phyloP scores from a whole-genome alignment of 1,140 invertebrate genomes.

The Copidosoma floridanum region DNA sequence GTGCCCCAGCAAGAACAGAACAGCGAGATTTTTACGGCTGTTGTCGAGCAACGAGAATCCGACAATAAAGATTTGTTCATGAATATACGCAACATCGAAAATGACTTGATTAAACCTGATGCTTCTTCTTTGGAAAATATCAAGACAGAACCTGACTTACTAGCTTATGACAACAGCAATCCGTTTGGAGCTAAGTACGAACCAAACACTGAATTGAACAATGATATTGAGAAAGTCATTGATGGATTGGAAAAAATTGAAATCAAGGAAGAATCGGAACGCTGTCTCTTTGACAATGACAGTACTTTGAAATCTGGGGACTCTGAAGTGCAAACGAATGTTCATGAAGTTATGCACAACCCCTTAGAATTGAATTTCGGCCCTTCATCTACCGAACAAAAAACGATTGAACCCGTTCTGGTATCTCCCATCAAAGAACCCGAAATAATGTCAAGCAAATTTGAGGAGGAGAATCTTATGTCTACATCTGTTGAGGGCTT shows the following conservation, averaged over 20 bases:
- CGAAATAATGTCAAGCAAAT: conserved; percentile 16
- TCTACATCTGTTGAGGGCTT: not conserved
- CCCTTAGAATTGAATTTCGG: conserved; percentile 22
- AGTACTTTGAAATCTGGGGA: not conserved
- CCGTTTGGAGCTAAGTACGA: conserved; percentile 8
- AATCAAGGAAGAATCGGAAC: not conserved
- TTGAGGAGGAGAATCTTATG: conserved; percentile 21
- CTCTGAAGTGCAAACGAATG: not conserved
- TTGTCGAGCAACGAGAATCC: conserved; percentile 7
- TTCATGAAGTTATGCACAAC: conserved; percentile 19
- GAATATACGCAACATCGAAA: conserved; percentile 14
- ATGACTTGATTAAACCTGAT: not conserved
- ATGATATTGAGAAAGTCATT: not conserved
- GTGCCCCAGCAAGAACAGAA: conserved; percentile 6
- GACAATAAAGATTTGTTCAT: conserved; percentile 21
- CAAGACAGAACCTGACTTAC: not conserved
- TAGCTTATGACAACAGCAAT: conserved; percentile 14
- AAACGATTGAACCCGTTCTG: conserved; percentile 8
- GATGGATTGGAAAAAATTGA: not conserved
- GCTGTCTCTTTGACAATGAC: no score
- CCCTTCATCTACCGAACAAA: conserved; percentile 5
- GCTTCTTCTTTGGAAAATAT: not conserved
- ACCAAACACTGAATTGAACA: not conserved
- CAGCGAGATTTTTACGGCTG: conserved; percentile 7
- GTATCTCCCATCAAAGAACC: conserved; percentile 21